phyloP scores from a whole-genome alignment of 2,888 invertebrate genomes.

The Meta bourneti region DNA sequence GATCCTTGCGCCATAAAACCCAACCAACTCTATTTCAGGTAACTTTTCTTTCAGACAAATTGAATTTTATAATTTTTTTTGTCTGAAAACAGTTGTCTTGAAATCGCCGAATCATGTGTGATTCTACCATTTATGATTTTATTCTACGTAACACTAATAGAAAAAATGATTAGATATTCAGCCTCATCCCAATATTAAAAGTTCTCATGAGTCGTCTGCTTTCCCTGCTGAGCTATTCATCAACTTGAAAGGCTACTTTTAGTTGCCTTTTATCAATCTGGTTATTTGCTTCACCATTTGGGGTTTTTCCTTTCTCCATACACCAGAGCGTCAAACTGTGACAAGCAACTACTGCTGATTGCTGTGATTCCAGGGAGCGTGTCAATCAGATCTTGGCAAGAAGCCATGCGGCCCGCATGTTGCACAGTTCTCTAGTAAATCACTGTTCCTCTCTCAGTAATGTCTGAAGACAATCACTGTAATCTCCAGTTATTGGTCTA shows the following conservation, averaged over 20 bases:
- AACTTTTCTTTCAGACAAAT: too few species aligned
- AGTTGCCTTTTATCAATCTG: neutral
- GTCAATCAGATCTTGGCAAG: neutral
- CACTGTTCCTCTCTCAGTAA: neutral
- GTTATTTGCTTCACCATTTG: neutral
- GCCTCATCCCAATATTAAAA: too few species aligned
- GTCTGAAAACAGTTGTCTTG: too few species aligned
- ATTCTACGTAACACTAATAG: too few species aligned
- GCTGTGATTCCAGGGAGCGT: neutral
- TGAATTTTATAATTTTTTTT: too few species aligned
- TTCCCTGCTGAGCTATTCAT: neutral
- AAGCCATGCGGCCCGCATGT: neutral
- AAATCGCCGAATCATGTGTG: too few species aligned
- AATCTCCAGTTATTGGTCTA: neutral
- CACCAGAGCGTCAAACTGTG: neutral
- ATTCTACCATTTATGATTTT: too few species aligned
- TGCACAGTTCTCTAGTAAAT: neutral
- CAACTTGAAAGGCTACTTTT: neutral
- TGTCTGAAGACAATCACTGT: neutral
- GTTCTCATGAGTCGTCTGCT: neutral
- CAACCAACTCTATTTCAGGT: too few species aligned
- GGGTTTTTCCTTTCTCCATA: neutral
- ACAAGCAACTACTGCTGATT: neutral
- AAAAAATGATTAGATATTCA: too few species aligned
- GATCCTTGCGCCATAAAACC: too few species aligned